Conservation (phyloP, 2,797 vertebrate species). For the Leuciscus waleckii region DNA sequence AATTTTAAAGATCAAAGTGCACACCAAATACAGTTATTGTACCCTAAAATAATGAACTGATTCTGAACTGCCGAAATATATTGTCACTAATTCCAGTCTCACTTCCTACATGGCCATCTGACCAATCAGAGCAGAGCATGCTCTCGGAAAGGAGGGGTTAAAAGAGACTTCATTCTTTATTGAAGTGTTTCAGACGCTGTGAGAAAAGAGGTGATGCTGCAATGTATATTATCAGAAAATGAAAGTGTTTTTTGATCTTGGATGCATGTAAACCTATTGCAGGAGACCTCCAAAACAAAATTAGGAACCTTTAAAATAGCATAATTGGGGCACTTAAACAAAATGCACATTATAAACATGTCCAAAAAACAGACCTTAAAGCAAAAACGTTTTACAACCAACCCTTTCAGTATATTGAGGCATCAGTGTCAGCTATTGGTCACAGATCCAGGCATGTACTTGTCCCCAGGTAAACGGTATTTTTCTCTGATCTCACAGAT, state of each 20-base stretch:
- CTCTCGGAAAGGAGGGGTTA: background rate
- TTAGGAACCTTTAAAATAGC: background rate
- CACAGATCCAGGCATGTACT: constrained; percentile 39
- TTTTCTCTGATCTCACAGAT: constrained; percentile 49
- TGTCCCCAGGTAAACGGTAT: constrained; percentile 39
- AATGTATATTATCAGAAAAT: background rate
- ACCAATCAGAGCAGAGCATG: background rate
- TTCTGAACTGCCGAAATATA: background rate
- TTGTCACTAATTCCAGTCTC: background rate
- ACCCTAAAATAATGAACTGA: background rate
- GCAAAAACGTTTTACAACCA: background rate
- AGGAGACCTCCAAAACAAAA: background rate
- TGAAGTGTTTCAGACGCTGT: background rate
- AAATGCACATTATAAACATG: background rate
- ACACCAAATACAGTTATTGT: background rate
- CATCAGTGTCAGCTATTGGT: constrained; percentile 30
- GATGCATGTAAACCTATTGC: background rate
- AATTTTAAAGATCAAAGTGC: background rate
- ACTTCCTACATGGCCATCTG: background rate
- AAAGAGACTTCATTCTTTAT: background rate
- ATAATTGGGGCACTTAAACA: background rate
- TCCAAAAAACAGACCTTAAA: background rate
- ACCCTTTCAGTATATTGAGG: background rate
- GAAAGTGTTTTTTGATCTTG: background rate
- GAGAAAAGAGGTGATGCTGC: background rate